Conservation (phyloP, 2,797 vertebrate genomes). For the Leontopithecus rosalia region DNA sequence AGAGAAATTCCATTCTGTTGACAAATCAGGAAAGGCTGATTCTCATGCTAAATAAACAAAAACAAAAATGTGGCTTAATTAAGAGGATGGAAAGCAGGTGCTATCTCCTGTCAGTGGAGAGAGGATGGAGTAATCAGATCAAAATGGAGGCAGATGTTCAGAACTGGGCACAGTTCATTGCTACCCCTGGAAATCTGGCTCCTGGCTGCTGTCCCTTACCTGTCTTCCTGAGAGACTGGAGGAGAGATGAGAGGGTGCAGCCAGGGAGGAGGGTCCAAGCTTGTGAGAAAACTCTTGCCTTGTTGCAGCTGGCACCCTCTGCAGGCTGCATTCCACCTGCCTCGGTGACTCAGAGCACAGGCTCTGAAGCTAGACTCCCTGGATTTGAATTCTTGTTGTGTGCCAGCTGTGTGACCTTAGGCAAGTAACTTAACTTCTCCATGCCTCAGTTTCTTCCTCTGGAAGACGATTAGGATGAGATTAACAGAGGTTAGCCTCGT, state of each 20-base stretch:
- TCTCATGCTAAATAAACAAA: slow-evolving; percentile 13
- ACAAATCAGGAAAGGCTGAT: background rate
- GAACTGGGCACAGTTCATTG: background rate
- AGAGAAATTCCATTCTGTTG: background rate
- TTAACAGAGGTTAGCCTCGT: fast-evolving
- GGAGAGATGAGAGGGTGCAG: background rate
- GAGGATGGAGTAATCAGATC: slow-evolving; percentile 28
- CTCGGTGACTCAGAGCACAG: background rate
- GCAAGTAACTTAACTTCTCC: background rate
- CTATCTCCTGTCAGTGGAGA: background rate
- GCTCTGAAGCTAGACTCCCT: background rate
- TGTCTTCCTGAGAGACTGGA: background rate
- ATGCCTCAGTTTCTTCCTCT: background rate
- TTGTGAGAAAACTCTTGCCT: background rate
- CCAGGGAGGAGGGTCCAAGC: background rate
- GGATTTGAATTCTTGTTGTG: background rate
- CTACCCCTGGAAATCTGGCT: background rate
- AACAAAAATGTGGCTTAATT: slow-evolving; percentile 27
- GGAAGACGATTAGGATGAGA: background rate
- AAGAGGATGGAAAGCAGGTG: background rate
- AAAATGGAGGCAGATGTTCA: slow-evolving; percentile 63
- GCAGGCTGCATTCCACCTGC: too few species aligned
- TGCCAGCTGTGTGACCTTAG: background rate
- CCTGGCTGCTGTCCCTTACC: background rate
- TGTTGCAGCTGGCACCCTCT: background rate